Evolutionary conservation across 1,140 invertebrate species (phyloP).

Genomic region (Pseudomyrmex concolor): DNA sequence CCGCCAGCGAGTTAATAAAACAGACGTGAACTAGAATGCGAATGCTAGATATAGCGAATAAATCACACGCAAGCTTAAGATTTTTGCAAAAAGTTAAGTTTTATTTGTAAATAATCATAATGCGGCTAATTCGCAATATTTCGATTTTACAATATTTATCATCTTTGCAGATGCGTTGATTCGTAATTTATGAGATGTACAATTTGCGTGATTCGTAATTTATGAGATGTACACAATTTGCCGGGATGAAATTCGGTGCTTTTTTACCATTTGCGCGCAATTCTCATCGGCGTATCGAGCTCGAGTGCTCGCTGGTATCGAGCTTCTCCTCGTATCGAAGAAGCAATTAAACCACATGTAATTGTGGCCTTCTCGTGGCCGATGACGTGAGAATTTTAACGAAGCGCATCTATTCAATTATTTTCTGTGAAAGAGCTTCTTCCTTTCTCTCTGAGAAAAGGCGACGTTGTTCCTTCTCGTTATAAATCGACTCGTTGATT

Average conservation of each 20-base stretch:
- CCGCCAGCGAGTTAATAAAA: slow-evolving; percentile 9
- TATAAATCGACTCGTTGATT: not conserved
- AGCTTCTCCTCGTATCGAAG: not conserved
- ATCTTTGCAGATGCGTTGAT: too few relatives aligned
- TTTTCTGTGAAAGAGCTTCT: not conserved
- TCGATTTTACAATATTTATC: too few relatives aligned
- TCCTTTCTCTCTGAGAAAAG: not conserved
- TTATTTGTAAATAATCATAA: not conserved
- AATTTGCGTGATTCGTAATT: not conserved
- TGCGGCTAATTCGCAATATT: not conserved
- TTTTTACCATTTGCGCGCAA: not conserved
- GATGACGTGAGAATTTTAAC: slow-evolving; percentile 16
- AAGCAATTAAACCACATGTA: slow-evolving; percentile 25
- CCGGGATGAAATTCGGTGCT: not conserved
- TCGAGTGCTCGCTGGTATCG: not conserved
- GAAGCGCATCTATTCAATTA: slow-evolving; percentile 11
- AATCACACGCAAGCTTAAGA: not conserved
- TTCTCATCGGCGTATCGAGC: not conserved
- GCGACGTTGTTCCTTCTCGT: not conserved
- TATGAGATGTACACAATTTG: not conserved
- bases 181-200: too few relatives aligned
- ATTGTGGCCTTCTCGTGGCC: not conserved
- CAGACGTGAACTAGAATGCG: slow-evolving; percentile 2
- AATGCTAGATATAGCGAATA: not conserved
- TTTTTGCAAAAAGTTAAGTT: not conserved